These are phyloP conservation scores for Mastomys coucha DNA, from an alignment of 2,113 vertebrate species.

Conservation along the genomic window DNA sequence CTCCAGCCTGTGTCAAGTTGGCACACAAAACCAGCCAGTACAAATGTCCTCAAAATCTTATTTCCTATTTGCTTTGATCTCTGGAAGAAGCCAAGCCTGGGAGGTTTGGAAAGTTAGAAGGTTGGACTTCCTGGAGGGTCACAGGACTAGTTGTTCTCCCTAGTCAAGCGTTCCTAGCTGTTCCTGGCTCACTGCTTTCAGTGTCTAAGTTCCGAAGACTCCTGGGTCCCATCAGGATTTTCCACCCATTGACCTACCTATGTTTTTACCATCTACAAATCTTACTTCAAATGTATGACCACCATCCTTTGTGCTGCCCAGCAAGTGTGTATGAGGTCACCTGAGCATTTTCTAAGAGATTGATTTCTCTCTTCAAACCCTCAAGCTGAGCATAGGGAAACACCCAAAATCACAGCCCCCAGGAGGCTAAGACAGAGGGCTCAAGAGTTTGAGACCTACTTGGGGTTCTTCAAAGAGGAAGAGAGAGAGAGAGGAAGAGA, in stretches of 20 bases:
- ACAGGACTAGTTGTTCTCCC: background rate
- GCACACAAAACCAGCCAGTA: too few relatives aligned
- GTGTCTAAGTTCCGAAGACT: background rate
- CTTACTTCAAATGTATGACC: background rate
- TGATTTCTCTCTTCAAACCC: conserved; percentile 35
- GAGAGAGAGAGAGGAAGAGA: too few relatives aligned
- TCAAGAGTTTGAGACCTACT: background rate
- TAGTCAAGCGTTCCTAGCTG: background rate
- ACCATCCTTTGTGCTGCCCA: background rate
- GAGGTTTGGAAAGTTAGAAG: background rate
- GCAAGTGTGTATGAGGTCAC: background rate
- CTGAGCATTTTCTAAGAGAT: background rate
- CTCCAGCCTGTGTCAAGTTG: too few relatives aligned
- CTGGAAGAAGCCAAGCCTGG: background rate
- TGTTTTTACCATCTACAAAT: background rate
- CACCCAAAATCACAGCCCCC: too few relatives aligned
- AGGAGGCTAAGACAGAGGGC: background rate
- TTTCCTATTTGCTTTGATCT: background rate
- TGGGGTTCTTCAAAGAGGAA: too few relatives aligned
- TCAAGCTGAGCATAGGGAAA: background rate
- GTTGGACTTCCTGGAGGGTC: background rate
- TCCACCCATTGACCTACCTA: background rate
- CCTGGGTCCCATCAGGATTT: background rate
- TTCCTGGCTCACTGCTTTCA: background rate
- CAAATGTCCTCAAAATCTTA: background rate